Base-by-base conservation (phyloP, 2,113 vertebrate genomes). In the Odocoileus hemionus region DNA sequence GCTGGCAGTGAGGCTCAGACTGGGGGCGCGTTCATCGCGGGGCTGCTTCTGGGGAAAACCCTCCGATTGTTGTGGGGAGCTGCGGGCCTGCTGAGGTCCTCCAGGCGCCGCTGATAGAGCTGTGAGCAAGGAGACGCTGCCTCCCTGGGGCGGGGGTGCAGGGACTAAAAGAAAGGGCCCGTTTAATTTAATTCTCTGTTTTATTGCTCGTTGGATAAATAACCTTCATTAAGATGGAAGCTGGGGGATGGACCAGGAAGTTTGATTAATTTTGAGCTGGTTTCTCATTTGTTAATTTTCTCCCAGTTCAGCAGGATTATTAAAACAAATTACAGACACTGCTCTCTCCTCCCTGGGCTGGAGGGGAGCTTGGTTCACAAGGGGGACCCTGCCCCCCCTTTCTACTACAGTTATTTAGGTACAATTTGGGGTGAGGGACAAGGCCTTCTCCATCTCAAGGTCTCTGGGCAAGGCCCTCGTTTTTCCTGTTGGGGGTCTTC, bases 241-340 rank as follows among this genome's bases (percentile, higher is more conserved):
- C 97, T 96, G 90, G 98, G 79, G 97, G 96, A 91, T 0, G 54
- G 98, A 98, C 1, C 57, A 94, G 97, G 98, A 3, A 21, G 98
- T 98, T 98, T 98, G 98, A 98, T 99, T 98, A 97, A 98, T 98
- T 98, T 95, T 39, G 61, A 8, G 4, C 96, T 94, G 95, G 43
- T 86, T 96, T 97, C 96, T 98, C 97, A 88, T 98, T 98, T 97
- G 98, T 98, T 98, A 97, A 52, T 97, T 97, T 98, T 97, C 97
- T 97, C 6, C 91, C 82, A 91, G 97, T 98, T 98, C 97, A 5
- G 92, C 21, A 96, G 96, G 78, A 95, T 99, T 98, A 98, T 98
- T 97, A 97, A 95, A 98, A 98, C 83, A 97, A 98, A 98, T 97
- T 23, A 61, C 97, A 91, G 94, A 97, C 67, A 76, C 79, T 58